phyloP scores from a whole-genome alignment of 2,113 vertebrate species.

The Spilogale gracilis region DNA sequence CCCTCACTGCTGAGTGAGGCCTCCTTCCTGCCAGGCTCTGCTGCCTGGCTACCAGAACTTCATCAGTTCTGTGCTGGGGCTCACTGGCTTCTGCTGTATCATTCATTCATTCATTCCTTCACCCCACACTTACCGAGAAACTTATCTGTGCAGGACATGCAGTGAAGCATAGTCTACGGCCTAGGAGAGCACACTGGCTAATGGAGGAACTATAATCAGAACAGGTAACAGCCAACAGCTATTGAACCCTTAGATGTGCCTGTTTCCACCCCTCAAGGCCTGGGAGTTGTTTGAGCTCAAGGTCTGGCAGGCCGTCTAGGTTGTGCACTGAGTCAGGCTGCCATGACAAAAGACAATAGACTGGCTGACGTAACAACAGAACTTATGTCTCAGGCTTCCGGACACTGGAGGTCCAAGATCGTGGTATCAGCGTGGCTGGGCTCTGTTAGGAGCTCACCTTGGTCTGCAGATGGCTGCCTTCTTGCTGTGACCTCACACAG shows the following conservation, averaged over 20 bases:
- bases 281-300: not conserved
- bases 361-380: not conserved
- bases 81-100: not conserved
- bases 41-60: not conserved
- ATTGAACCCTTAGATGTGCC: not conserved
- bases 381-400: not conserved
- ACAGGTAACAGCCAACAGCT: not conserved
- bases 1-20: not conserved
- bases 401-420: not conserved
- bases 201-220: not conserved
- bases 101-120: not conserved
- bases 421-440: not conserved
- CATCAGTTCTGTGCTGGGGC: accelerated
- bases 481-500: not conserved
- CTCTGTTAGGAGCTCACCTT: not conserved
- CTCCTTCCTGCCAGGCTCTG: accelerated
- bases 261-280: not conserved
- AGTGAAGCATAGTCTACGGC: not conserved
- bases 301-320: not conserved
- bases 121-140: not conserved
- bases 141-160: not conserved
- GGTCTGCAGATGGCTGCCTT: not conserved
- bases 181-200: not conserved
- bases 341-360: not conserved
- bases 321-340: no score